Evolutionary conservation across 2,888 invertebrate genomes (phyloP), one percentile per base, ranked within the genome.

Genomic region (Lydus trimaculatus): DNA sequence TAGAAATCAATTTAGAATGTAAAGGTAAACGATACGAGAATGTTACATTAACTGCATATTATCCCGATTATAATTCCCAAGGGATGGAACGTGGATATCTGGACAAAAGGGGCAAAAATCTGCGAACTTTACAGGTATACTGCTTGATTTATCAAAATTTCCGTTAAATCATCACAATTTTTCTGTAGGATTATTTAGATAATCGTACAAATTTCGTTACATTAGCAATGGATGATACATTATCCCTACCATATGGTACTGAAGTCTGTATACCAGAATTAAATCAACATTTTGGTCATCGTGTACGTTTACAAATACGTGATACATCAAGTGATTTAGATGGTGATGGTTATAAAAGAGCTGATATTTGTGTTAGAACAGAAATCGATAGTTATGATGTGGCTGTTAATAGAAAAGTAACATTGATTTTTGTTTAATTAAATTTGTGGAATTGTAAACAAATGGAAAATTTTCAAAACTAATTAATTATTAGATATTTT

Each of bases 361-460:
- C 87, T 6, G 88, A 88, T 65, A 84, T 88, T 75, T 88, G 87
- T 71, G 88, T 88, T 1, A 82, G 88, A 66, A 84, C 85, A 1
- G 88, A 88, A 76, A 84, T 84, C 33, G 88, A 88, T 72, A 88
- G 87, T 75, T 88, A 88, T 65, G 88, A 88, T 74, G 78, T 76
- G 17, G 81, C 79, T n/a, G 87, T 88, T 6, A 88, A 88, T 72
- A 79, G 83, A 73, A 63, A 79, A 52, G 85, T 86, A 15, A 87
- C 86, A n/a, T 74, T 86, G 48, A 79, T 85, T 58, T 84, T 85
- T 76, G 69, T 78, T 52, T 75, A 74, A 76, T n/a, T 23, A 20
- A 6, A 28, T 28, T n/a, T 28, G 28, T 3, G 28, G 4, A 28
- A 28, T 28, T 28, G 28, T 28, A 56, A 36, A 13, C 36, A 13